A percentile compares a stretch with the other conserved stretches of the same genome.
Evolutionary conservation across 2,888 invertebrate species (phyloP).

Genomic region (Acanthosepion pharaonis): DNA sequence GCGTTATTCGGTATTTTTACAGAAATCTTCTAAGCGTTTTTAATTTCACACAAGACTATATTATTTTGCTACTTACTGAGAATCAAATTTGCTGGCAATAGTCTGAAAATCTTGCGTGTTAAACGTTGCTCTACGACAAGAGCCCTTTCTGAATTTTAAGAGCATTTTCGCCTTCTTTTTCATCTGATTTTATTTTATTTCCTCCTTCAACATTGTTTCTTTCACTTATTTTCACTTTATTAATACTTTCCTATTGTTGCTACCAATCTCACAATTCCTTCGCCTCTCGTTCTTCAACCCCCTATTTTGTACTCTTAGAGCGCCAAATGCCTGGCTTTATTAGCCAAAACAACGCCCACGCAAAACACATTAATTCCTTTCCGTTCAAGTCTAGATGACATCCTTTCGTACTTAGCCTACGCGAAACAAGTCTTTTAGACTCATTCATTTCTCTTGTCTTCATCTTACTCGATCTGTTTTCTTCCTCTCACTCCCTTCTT

Average conservation of each 20-base stretch:
- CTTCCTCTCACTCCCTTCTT: not conserved
- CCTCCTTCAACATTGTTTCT: too few species aligned
- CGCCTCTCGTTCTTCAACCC: not conserved
- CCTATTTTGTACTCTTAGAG: not conserved
- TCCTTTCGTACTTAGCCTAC: too few species aligned
- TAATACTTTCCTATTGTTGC: not conserved
- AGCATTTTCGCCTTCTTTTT: too few species aligned
- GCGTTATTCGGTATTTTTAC: too few species aligned
- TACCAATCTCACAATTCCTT: not conserved
- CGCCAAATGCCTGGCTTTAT: not conserved
- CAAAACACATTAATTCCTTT: not conserved
- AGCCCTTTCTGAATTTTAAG: too few species aligned
- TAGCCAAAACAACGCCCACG: slow-evolving; percentile 33
- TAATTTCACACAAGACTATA: too few species aligned
- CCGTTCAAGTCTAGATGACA: not conserved
- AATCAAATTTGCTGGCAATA: too few species aligned
- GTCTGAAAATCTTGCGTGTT: too few species aligned
- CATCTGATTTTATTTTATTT: too few species aligned
- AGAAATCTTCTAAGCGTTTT: too few species aligned
- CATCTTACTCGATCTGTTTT: slow-evolving; percentile 2
- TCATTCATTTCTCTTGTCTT: not conserved
- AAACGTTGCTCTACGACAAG: too few species aligned
- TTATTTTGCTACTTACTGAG: too few species aligned
- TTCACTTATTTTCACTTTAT: not conserved
- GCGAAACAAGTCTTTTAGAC: not conserved